These are phyloP conservation scores for Acanthococcus lagerstroemiae DNA, from an alignment of 2,888 invertebrate species.

Conservation along the genomic window DNA sequence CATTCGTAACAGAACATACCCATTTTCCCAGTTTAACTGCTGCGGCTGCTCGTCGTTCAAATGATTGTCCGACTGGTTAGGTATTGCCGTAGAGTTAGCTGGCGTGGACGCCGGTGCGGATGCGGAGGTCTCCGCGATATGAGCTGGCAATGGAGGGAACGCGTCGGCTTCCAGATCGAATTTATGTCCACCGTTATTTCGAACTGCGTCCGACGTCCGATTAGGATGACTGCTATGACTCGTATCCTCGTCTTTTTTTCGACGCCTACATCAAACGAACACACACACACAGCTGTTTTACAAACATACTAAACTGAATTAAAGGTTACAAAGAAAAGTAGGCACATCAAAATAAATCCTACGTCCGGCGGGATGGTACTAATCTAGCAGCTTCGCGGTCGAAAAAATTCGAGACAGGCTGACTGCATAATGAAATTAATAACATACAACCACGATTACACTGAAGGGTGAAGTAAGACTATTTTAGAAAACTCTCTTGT, in stretches of 20 bases:
- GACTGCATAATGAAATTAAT: too few relatives aligned
- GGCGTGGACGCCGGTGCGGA: slow-evolving; percentile 3
- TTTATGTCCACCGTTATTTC: slow-evolving; percentile 47
- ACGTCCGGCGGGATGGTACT: too few relatives aligned
- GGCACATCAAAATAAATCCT: too few relatives aligned
- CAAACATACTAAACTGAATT: too few relatives aligned
- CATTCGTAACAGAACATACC: not conserved
- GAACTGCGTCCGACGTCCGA: slow-evolving; percentile 7
- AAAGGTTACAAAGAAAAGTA: not conserved
- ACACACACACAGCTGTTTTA: too few relatives aligned
- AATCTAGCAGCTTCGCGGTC: too few relatives aligned
- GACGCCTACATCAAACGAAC: slow-evolving; percentile 41
- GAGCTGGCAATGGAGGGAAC: slow-evolving; percentile 62
- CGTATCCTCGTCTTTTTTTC: slow-evolving; percentile 43
- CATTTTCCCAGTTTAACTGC: slow-evolving; percentile 24
- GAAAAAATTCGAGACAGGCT: too few relatives aligned
- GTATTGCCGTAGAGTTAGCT: slow-evolving; percentile 2
- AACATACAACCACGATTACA: too few relatives aligned
- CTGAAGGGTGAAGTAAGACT: too few relatives aligned
- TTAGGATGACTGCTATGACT: slow-evolving; percentile 33
- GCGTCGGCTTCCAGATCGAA: slow-evolving; percentile 70
- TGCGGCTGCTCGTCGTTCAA: slow-evolving; percentile 14
- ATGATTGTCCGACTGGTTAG: slow-evolving; percentile 18
- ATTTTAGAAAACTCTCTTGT: too few relatives aligned
- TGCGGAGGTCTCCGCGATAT: slow-evolving; percentile 25